Percentiles rank a stretch among this genome's conserved stretches.
phyloP scores from a whole-genome alignment of 1,140 invertebrate species.

The Euura lappo region DNA sequence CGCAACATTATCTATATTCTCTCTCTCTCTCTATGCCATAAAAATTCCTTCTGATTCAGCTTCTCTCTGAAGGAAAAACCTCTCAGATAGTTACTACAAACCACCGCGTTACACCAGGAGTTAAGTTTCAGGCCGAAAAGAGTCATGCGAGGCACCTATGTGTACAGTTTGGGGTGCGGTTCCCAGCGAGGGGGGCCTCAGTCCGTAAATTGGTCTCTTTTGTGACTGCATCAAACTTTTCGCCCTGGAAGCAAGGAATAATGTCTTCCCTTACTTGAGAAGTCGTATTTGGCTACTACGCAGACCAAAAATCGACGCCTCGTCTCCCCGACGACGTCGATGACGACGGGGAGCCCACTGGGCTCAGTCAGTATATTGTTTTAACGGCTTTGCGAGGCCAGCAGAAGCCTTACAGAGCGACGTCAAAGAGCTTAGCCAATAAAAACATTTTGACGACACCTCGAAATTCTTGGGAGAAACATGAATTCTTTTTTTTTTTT shows the following conservation, averaged over 20 bases:
- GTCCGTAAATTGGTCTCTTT: not conserved
- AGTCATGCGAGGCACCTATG: not conserved
- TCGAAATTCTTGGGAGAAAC: not conserved
- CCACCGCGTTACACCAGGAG: not conserved
- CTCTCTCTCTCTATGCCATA: not conserved
- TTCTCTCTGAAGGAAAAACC: not conserved
- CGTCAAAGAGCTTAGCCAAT: slow-evolving; percentile 6
- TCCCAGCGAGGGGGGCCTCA: not conserved
- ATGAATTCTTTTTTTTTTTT: not conserved
- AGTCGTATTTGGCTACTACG: too few species aligned
- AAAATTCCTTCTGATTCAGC: not conserved
- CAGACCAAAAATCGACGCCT: not conserved
- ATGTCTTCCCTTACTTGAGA: too few species aligned
- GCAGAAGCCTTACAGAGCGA: not conserved
- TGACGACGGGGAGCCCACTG: not conserved
- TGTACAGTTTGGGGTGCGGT: not conserved
- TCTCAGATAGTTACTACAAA: not conserved
- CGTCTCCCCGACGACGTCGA: not conserved
- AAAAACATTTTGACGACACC: slow-evolving; percentile 5
- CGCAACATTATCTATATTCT: too few species aligned
- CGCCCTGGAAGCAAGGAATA: too few species aligned
- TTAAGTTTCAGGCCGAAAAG: not conserved
- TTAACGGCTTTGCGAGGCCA: not conserved
- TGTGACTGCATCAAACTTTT: too few species aligned
- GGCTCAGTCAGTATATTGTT: not conserved